phyloP scores from a whole-genome alignment of 1,140 invertebrate genomes.

The Thereuonema tuberculata region DNA sequence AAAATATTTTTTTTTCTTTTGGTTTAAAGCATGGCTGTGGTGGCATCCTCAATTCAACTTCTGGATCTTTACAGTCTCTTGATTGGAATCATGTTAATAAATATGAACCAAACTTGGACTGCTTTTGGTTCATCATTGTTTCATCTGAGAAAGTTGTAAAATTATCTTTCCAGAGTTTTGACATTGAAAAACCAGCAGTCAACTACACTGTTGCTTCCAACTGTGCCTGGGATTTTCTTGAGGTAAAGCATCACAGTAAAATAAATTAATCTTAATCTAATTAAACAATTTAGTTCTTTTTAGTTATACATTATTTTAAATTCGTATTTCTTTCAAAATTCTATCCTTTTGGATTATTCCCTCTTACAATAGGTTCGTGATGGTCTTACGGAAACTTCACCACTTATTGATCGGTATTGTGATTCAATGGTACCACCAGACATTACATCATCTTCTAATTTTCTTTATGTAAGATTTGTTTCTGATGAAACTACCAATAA shows the following conservation, averaged over 20 bases:
- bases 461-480: slow-evolving; percentile 45
- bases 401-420: slow-evolving; percentile 49
- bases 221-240: slow-evolving; percentile 50
- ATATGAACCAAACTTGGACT: slow-evolving; percentile 47
- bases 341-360: slow-evolving; percentile 8
- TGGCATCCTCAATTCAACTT: slow-evolving; percentile 36
- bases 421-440: slow-evolving; percentile 41
- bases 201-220: slow-evolving; percentile 19
- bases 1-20: slow-evolving; percentile 1
- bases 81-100: slow-evolving; percentile 37
- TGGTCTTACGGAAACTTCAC: slow-evolving; percentile 43
- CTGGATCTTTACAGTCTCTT: slow-evolving; percentile 31
- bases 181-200: slow-evolving; percentile 29
- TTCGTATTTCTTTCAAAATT: not conserved
- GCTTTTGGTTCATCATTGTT: slow-evolving; percentile 39
- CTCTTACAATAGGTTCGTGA: slow-evolving; percentile 40
- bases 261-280: not conserved
- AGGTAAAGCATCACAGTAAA: slow-evolving; percentile 24
- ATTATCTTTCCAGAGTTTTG: slow-evolving; percentile 41
- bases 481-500: slow-evolving; percentile 41
- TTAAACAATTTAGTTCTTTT: not conserved
- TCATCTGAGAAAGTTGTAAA: slow-evolving; percentile 32
- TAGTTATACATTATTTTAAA: not conserved
- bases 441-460: slow-evolving; percentile 39
- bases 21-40: slow-evolving; percentile 46